Percentiles rank a stretch among this genome's conserved stretches.
Conservation (phyloP, 2,113 vertebrate species). For the Erythrolamprus reginae region DNA sequence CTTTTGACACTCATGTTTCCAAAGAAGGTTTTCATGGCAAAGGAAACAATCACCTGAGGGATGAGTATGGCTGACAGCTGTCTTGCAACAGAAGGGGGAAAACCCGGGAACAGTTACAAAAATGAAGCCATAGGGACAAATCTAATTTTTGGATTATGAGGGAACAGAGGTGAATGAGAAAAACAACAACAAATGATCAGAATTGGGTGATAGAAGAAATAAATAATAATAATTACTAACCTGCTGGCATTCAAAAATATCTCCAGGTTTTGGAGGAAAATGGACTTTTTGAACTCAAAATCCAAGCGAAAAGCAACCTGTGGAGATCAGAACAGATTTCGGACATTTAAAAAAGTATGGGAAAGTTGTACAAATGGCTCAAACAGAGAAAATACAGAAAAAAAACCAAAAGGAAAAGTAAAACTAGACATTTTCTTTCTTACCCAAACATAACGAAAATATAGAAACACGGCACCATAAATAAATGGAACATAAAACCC, state of each 20-base stretch:
- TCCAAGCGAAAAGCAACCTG: conserved; percentile 89
- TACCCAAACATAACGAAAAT: no score
- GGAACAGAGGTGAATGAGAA: not conserved
- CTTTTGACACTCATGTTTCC: not conserved
- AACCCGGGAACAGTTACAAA: not conserved
- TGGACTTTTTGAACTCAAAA: conserved; percentile 84
- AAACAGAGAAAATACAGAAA: no score
- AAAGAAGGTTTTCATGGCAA: not conserved
- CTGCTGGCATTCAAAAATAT: conserved; percentile 75
- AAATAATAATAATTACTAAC: conserved; percentile 54
- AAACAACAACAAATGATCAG: no score
- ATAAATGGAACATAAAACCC: no score
- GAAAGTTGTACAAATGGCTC: no score
- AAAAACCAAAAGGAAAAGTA: no score
- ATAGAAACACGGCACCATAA: no score
- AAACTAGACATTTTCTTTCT: no score
- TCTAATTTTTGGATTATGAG: no score
- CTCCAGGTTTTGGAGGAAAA: conserved; percentile 78
- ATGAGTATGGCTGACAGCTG: not conserved
- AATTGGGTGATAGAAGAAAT: not conserved
- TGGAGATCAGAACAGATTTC: not conserved
- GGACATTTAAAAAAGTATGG: not conserved
- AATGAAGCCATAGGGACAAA: no score
- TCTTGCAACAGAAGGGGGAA: no score
- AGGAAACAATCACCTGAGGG: not conserved